Evolutionary conservation across 2,888 invertebrate species (phyloP).

Genomic region (Philopedon plagiatum): DNA sequence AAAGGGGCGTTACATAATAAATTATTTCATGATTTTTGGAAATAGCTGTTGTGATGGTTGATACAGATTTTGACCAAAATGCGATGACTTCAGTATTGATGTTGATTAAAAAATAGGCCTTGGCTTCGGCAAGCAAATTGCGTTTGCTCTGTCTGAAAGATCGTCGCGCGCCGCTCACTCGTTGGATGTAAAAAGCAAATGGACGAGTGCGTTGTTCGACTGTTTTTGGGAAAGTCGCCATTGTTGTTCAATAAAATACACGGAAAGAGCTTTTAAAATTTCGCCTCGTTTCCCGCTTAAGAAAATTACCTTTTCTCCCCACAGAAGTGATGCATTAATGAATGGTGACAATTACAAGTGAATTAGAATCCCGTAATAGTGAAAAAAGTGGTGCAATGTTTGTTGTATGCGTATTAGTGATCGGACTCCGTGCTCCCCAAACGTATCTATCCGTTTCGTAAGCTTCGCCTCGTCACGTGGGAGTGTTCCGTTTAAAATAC

Average conservation of each 20-base stretch:
- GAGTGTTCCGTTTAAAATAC: conserved; percentile 59
- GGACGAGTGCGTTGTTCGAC: conserved; percentile 67
- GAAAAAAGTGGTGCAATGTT: conserved; percentile 68
- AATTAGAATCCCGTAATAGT: conserved; percentile 58
- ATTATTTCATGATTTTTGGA: conserved; percentile 23
- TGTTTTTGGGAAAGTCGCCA: conserved; percentile 68
- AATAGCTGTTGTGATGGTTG: conserved; percentile 23
- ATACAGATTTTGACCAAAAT: conserved; percentile 47
- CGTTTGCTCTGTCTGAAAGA: conserved; percentile 63
- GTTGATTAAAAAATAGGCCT: conserved; percentile 55
- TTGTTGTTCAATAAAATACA: conserved; percentile 67
- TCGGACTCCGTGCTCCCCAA: conserved; percentile 58
- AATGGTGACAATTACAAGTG: conserved; percentile 30
- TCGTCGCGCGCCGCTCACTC: conserved; percentile 61
- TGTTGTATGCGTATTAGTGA: conserved; percentile 65
- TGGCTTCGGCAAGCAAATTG: conserved; percentile 58
- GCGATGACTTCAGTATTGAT: conserved; percentile 42
- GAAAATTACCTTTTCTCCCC: conserved; percentile 18
- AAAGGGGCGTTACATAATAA: conserved; percentile 17
- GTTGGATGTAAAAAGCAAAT: conserved; percentile 54
- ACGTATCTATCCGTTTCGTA: conserved; percentile 61
- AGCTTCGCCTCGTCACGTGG: conserved; percentile 64
- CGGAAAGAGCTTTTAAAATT: conserved; percentile 52
- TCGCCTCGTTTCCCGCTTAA: background rate
- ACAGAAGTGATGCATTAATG: conserved; percentile 9